Percentiles rank a stretch among this genome's conserved stretches.
These are phyloP conservation scores for Plotosus lineatus DNA, from an alignment of 2,113 vertebrate species.

Conservation along the genomic window DNA sequence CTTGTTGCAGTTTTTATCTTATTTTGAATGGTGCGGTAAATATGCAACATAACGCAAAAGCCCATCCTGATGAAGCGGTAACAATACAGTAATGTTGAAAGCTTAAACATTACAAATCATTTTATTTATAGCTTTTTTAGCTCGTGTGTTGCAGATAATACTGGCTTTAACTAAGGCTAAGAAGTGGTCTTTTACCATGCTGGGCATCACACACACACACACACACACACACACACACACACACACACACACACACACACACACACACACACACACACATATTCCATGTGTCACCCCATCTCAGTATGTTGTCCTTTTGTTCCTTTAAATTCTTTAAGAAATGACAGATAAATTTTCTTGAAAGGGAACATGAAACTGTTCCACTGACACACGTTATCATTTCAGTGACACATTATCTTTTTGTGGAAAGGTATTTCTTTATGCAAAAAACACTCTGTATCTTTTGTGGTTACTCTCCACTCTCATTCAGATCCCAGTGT, in stretches of 20 bases:
- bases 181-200: background rate
- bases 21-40: background rate
- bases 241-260: background rate
- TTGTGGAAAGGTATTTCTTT: background rate
- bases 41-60: background rate
- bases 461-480: background rate
- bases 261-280: background rate
- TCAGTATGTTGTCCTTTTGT: background rate
- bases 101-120: background rate
- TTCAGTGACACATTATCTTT: background rate
- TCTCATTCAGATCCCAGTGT: background rate
- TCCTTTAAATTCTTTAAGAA: background rate
- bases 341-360: background rate
- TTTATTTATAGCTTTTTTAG: background rate
- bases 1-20: background rate
- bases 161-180: background rate
- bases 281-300: background rate
- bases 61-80: background rate
- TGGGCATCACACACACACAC: background rate
- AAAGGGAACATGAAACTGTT: background rate
- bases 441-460: background rate
- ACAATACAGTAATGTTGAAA: background rate
- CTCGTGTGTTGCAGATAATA: background rate
- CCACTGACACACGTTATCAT: background rate
- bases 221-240: constrained; percentile 9